Evolutionary conservation across 2,113 vertebrate genomes (phyloP), one percentile per base, ranked within the genome.

Genomic region (Mionectes macconnelli): DNA sequence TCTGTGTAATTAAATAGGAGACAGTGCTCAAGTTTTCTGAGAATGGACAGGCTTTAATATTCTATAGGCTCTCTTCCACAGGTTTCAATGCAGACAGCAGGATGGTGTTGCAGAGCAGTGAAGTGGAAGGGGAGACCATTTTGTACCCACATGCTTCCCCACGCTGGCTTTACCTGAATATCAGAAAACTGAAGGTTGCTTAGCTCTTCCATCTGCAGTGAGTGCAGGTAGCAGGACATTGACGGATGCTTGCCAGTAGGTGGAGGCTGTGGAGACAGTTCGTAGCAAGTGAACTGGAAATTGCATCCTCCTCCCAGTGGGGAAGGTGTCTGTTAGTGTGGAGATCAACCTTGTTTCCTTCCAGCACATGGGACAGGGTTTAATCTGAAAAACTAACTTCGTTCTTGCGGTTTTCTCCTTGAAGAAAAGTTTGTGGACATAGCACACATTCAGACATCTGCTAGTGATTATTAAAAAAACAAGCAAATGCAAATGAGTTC

Each of bases 31-130:
- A 63, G 40, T 62, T 82, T 55, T 63, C 57, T 66, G 39, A 73
- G 79, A 76, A 50, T 12, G 14, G 47, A 5, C 8, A 17, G 14
- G 4, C 52, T 83, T 76, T 55, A 47, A 28, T 28, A 10, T 84
- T 66, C 31, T 45, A 5, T 19, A 56, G 12, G 4, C 25, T 84
- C 9, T 50, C 16, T 80, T 47, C 30, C 2, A 1, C 22, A 42
- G 22, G 3, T 7, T 52, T 45, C 68, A 72, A 1, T 0, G 0
- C n/a, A 28, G 57, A 57, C 15, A 64, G 44, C 47, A 44, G 55
- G 59, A 42, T 19, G 28, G 22, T 53, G 10, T 55, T 80, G n/a
- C 25, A 55, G 64, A 90, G 35, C 1, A 3, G 5, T 93, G 70
- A 80, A 45, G 16, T 63, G n/a, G 28, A 70, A 72, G 35, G 35